Evolutionary conservation across 1,140 invertebrate genomes (phyloP), one percentile per base, ranked within the genome.

Genomic region (Bicyclus anynana): DNA sequence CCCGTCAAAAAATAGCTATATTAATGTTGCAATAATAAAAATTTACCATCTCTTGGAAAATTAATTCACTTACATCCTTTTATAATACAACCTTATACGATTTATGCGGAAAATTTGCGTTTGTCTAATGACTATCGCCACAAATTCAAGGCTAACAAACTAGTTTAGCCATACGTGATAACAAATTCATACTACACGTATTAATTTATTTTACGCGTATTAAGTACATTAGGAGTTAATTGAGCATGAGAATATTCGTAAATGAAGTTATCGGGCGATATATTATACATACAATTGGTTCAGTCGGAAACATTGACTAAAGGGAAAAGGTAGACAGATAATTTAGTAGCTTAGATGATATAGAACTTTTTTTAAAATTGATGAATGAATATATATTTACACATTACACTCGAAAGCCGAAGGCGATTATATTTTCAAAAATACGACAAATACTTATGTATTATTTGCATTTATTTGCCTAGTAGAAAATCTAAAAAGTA

Each of bases 121-220:
- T 10, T 33, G 29, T 33, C 29, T 6, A 12, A 7, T 12, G 29
- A n/a, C 9, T 4, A 7, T 33, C 9, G 7, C 7, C n/a, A 10
- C 1, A 33, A 6, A 33, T 33, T n/a, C 29, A 33, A 33, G 29
- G 29, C n/a, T n/a, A 33, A 33, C 29, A 1, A 33, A 33, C 29
- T 1, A 4, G 9, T 33, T 33, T 29, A 7, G 27, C 2, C 10
- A 2, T 4, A 33, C 0, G 29, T 50, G 27, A 20, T 9, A 50
- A 27, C 26, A 7, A 50, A 33, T 27, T 17, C 14, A 20, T 20
- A 26, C 10, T 18, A 27, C 29, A 26, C 17, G 21, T 38, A 23
- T 18, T 44, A 44, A 44, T 44, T 44, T 33, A 21, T 44, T 17
- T 44, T 21, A 40, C 40, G n/a, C 14, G 40, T 18, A 44, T 21